Base-by-base conservation (phyloP, 2,888 invertebrate genomes). In the Lepidochitona cinerea region DNA sequence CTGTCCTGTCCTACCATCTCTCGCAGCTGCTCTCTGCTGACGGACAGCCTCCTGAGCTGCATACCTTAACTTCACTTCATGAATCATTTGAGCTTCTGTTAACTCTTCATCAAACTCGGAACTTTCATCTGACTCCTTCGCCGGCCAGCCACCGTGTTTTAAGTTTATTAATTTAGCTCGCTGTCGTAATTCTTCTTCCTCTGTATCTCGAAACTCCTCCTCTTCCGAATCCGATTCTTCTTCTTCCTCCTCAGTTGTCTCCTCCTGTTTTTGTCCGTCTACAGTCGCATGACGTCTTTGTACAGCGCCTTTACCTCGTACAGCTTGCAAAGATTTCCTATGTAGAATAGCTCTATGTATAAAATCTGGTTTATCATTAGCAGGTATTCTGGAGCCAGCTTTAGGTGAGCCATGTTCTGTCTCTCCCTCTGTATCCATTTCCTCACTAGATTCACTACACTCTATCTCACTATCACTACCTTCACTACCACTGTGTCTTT, bases 21-120 rank as follows among this genome's bases (percentile, higher is more conserved):
- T 35, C 6, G 79, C n/a, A 80, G 78, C 49, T 12, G 77, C 67
- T 9, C 54, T 79, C n/a, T 79, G 79, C 66, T 82, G 75, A 64
- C 75, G 70, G 36, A 79, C 65, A 37, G 75, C 74, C 53, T 79
- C 72, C 54, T 77, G 78, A 18, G 79, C 78, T 41, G 75, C 74
- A 74, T 73, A 77, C 54, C 73, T 75, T 53, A 77, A 74, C 68
- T 79, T 80, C 32, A 76, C 75, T 33, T 75, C 73, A 14, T 70
- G 75, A 26, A 74, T 37, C 49, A 79, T 37, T 12, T 29, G 35
- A 1, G 35, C 75, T 66, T 81, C 80, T 37, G 73, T 74, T 1
- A 72, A 49, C 26, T 80, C 80, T n/a, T 83, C 84, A 53, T 85
- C 85, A 71, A 80, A 82, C n/a, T 87, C 86, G 0, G 85, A 85